These are phyloP conservation scores for Phoenicopterus ruber DNA, from an alignment of 2,113 vertebrate species.

Conservation along the genomic window DNA sequence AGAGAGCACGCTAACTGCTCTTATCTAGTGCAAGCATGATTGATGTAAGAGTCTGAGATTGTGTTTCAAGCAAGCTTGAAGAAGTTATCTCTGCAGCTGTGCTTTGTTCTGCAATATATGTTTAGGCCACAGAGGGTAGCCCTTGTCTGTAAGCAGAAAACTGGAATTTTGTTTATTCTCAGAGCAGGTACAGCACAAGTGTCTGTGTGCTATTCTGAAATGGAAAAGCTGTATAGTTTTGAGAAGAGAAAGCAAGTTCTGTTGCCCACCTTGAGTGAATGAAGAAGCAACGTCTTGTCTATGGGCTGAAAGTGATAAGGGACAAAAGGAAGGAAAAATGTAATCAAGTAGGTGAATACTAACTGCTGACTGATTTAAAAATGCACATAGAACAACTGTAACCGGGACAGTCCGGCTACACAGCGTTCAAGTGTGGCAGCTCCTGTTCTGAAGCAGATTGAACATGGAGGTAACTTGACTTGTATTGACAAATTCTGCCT, in stretches of 20 bases:
- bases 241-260: neutral
- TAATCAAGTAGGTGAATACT: neutral
- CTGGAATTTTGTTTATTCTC: neutral
- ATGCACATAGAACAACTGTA: neutral
- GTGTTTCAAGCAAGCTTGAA: neutral
- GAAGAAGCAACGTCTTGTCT: neutral
- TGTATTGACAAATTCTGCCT: neutral
- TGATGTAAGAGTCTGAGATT: neutral
- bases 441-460: neutral
- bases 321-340: neutral
- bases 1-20: no score
- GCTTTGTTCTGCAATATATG: neutral
- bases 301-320: neutral
- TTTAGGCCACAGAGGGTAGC: constrained; percentile 14
- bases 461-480: neutral
- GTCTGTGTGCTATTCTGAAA: neutral
- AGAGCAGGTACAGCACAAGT: neutral
- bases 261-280: neutral
- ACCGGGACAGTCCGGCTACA: neutral
- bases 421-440: neutral
- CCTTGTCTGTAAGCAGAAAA: neutral
- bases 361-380: neutral
- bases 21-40: neutral
- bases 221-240: neutral
- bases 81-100: neutral